phyloP scores from a whole-genome alignment of 1,140 invertebrate species.

The Batillaria attramentaria region DNA sequence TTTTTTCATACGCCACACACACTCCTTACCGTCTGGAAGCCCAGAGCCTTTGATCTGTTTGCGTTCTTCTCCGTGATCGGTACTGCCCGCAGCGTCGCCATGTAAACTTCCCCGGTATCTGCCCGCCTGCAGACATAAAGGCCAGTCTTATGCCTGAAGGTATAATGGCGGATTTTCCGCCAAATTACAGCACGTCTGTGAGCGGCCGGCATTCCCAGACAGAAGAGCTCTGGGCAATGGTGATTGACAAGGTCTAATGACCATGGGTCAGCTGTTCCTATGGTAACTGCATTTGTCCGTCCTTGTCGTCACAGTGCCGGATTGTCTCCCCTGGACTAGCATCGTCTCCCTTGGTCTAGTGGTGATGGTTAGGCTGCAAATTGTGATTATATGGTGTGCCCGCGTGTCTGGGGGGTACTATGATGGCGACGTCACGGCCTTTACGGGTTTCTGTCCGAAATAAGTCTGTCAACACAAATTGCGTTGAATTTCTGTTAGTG shows the following conservation, averaged over 20 bases:
- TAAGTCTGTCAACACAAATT: not conserved
- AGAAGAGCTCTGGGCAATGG: not conserved
- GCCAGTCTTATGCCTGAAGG: not conserved
- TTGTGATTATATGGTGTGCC: not conserved
- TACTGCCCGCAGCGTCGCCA: not conserved
- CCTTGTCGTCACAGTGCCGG: not conserved
- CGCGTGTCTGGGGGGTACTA: too few relatives aligned
- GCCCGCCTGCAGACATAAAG: too few relatives aligned
- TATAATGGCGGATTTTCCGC: not conserved
- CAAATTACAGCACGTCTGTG: not conserved
- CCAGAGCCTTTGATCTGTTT: not conserved
- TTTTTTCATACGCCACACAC: slow-evolving; percentile 5
- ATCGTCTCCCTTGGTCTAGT: too few relatives aligned
- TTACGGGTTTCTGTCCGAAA: not conserved
- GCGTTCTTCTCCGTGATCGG: not conserved
- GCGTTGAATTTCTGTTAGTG: too few relatives aligned
- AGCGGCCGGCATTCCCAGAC: not conserved
- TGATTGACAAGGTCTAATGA: not conserved
- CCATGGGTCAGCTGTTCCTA: slow-evolving; percentile 1
- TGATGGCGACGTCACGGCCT: not conserved
- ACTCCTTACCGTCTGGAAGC: not conserved
- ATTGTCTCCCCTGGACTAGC: not conserved
- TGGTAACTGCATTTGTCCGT: slow-evolving; percentile 5
- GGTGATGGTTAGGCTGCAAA: too few relatives aligned
- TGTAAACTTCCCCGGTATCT: not conserved